These are phyloP conservation scores for Denticeps clupeoides DNA, from an alignment of 2,797 vertebrate species.

Conservation along the genomic window DNA sequence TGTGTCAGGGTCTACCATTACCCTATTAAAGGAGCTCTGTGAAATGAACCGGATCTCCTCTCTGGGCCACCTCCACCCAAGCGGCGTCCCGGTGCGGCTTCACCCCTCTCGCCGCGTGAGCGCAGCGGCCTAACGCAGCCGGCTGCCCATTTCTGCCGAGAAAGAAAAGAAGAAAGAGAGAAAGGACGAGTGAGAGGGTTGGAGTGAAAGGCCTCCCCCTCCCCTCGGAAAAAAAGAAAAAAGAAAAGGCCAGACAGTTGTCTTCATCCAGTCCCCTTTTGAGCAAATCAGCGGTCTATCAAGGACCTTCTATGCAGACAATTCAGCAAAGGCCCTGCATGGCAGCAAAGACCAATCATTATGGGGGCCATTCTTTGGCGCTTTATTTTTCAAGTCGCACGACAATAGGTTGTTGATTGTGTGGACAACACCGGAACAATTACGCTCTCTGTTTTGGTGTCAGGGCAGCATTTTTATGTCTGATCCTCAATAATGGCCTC, in stretches of 20 bases:
- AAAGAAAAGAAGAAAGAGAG: not conserved
- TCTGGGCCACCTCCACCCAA: too few relatives aligned
- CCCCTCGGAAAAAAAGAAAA: slow-evolving; percentile 42
- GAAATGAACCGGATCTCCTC: too few relatives aligned
- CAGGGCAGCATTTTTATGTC: slow-evolving; percentile 88
- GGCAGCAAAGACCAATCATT: slow-evolving; percentile 89
- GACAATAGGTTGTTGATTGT: slow-evolving; percentile 99
- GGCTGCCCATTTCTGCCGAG: too few relatives aligned
- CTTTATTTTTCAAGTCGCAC: slow-evolving; percentile 86
- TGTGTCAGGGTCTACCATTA: too few relatives aligned
- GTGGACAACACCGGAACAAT: slow-evolving; percentile 95
- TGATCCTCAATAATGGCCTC: slow-evolving; percentile 90
- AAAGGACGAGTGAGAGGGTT: not conserved
- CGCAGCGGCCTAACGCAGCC: too few relatives aligned
- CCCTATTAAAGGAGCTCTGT: too few relatives aligned
- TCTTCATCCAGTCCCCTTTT: slow-evolving; percentile 76
- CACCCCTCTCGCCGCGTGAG: too few relatives aligned
- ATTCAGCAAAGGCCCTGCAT: slow-evolving; percentile 76
- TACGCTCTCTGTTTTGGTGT: slow-evolving; percentile 90
- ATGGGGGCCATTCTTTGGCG: slow-evolving; percentile 80
- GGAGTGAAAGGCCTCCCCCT: not conserved
- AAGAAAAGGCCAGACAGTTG: slow-evolving; percentile 69
- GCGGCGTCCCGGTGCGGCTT: too few relatives aligned
- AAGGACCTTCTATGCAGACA: slow-evolving; percentile 80
- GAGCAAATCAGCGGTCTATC: slow-evolving; percentile 87